A percentile compares a stretch with the other conserved stretches of the same genome.
Conservation (phyloP, 92 coral and sea anemone genomes). For the Blastomussa wellsi region DNA sequence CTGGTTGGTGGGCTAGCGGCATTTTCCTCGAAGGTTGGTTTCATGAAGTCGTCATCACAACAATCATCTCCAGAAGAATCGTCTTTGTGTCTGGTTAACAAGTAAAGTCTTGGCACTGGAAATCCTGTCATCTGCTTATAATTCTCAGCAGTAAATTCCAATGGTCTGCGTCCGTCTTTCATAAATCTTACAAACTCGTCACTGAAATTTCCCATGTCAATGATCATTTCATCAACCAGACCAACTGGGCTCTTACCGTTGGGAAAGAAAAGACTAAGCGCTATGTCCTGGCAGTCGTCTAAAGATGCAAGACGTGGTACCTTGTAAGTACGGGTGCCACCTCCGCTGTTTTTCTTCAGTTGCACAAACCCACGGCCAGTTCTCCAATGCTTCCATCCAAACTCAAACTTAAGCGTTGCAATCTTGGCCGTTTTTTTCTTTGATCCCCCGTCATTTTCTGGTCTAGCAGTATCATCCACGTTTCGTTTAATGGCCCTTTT, state of each 20-base stretch:
- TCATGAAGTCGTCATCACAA: slow-evolving; percentile 3
- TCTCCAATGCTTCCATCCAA: slow-evolving; percentile 47
- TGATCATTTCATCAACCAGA: background rate
- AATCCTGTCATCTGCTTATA: slow-evolving; percentile 33
- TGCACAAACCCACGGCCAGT: slow-evolving; percentile 31
- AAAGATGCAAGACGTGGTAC: slow-evolving; percentile 28
- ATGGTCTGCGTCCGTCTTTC: background rate
- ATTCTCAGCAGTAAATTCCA: slow-evolving; percentile 38
- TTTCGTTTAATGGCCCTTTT: background rate
- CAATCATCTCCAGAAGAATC: background rate
- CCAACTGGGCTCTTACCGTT: slow-evolving; percentile 33
- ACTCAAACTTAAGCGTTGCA: slow-evolving; percentile 30
- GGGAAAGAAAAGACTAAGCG: slow-evolving; percentile 46
- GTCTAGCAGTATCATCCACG: background rate
- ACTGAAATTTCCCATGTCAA: slow-evolving; percentile 28
- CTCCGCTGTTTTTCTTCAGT: slow-evolving; percentile 18
- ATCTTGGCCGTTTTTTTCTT: slow-evolving; percentile 15
- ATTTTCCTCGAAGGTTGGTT: slow-evolving; percentile 22
- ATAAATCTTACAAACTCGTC: background rate
- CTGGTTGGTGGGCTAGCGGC: slow-evolving; percentile 22
- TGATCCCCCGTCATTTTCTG: slow-evolving; percentile 16
- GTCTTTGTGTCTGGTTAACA: slow-evolving; percentile 23
- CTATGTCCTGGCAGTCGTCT: slow-evolving; percentile 27
- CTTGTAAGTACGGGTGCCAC: slow-evolving; percentile 17
- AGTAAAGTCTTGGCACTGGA: slow-evolving; percentile 12